A percentile compares a stretch with the other conserved stretches of the same genome.
phyloP scores from a whole-genome alignment of 2,113 vertebrate genomes.

The Phalacrocorax pelagicus region DNA sequence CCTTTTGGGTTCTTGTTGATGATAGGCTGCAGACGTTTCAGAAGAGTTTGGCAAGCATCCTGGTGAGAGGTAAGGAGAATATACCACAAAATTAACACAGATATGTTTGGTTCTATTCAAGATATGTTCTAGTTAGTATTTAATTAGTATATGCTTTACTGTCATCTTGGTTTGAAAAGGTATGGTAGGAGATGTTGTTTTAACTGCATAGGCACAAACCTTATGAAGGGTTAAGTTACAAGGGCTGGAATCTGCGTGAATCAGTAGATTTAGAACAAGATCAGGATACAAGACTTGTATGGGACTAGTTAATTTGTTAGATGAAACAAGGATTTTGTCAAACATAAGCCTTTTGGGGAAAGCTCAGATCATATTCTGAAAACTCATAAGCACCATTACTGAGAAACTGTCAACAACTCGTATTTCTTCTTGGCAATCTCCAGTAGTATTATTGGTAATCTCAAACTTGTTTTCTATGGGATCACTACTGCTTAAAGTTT shows the following conservation, averaged over 20 bases:
- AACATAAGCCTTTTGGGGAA: background rate
- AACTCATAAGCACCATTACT: background rate
- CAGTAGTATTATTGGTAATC: background rate
- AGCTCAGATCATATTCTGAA: background rate
- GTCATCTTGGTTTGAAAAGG: background rate
- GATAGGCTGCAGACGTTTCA: constrained; percentile 83
- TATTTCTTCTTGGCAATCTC: background rate
- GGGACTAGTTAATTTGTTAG: background rate
- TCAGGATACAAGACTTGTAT: background rate
- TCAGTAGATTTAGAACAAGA: background rate
- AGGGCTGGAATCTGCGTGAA: background rate
- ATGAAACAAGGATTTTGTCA: background rate
- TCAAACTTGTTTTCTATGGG: background rate
- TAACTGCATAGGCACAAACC: background rate
- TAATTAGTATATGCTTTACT: background rate
- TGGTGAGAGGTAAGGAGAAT: constrained; percentile 46
- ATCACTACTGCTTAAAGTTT: background rate
- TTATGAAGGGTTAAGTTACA: background rate
- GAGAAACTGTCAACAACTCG: background rate
- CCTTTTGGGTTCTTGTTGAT: constrained; percentile 80
- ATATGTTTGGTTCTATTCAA: background rate
- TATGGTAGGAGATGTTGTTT: background rate
- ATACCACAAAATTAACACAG: background rate
- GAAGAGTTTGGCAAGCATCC: constrained; percentile 88
- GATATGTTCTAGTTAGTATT: background rate